These are phyloP conservation scores for Dromius quadrimaculatus DNA, from an alignment of 2,888 invertebrate genomes.

Conservation along the genomic window DNA sequence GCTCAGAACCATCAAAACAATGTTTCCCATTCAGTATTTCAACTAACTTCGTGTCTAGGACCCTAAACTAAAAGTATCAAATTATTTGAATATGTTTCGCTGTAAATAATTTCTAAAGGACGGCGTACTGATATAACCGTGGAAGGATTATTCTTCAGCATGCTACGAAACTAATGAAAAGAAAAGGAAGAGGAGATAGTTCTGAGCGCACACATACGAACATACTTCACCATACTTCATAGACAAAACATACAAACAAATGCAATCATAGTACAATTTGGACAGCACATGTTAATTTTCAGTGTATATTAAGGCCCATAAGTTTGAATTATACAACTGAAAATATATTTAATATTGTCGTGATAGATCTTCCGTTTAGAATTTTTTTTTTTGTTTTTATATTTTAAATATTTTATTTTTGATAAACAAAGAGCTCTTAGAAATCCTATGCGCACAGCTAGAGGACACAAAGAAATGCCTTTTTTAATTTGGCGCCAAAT, in stretches of 20 bases:
- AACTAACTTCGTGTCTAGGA: neutral
- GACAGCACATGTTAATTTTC: conserved; percentile 68
- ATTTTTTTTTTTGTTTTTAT: conserved; percentile 47
- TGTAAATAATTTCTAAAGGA: neutral
- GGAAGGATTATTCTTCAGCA: neutral
- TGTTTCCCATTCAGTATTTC: neutral
- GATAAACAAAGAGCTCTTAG: conserved; percentile 31
- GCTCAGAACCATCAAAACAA: neutral
- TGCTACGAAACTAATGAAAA: neutral
- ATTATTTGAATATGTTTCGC: neutral
- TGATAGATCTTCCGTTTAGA: conserved; percentile 62
- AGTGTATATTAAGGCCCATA: conserved; percentile 70
- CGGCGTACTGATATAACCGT: neutral
- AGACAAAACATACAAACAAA: conserved; percentile 1
- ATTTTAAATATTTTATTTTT: conserved; percentile 40
- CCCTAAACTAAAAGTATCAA: neutral
- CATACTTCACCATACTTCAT: conserved; percentile 9
- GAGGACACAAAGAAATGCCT: conserved; percentile 29
- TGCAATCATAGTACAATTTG: conserved; percentile 70
- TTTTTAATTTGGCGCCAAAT: conserved; percentile 35
- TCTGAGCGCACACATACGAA: conserved; percentile 13
- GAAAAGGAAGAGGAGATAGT: neutral
- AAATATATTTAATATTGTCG: conserved; percentile 68
- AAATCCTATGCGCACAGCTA: conserved; percentile 20
- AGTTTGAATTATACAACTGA: conserved; percentile 67